Percentiles rank a stretch among this genome's conserved stretches.
Conservation (phyloP, 2,113 vertebrate species). For the Poicephalus meyeri region DNA sequence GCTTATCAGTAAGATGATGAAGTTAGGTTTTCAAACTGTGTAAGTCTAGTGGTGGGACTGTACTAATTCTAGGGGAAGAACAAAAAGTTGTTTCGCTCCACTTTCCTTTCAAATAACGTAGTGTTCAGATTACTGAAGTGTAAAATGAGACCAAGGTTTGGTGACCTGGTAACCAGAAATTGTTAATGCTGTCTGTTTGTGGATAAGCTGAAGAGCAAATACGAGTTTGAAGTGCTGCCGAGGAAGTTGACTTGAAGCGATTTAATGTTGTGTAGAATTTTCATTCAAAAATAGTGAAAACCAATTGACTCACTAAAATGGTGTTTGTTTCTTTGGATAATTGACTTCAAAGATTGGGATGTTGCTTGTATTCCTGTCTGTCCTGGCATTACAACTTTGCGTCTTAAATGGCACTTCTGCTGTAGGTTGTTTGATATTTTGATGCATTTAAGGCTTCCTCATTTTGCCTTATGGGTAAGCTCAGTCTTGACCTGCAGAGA, state of each 20-base stretch:
- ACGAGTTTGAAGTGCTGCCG: neutral
- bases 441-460: constrained; percentile 25
- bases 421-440: neutral
- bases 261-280: neutral
- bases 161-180: constrained; percentile 53
- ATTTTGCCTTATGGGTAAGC: constrained; percentile 30
- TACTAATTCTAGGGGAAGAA: neutral
- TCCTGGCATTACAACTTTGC: neutral
- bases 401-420: neutral
- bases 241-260: constrained; percentile 20
- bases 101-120: constrained; percentile 16
- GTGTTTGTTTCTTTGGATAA: constrained; percentile 14
- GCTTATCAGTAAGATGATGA: neutral
- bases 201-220: constrained; percentile 21
- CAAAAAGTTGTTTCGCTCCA: neutral
- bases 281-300: neutral
- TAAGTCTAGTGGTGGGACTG: neutral
- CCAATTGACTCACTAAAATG: neutral
- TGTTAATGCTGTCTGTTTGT: neutral
- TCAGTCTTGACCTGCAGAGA: constrained; percentile 25
- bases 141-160: constrained; percentile 52
- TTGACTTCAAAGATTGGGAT: neutral
- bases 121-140: constrained; percentile 42
- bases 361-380: neutral
- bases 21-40: neutral